Evolutionary conservation across 2,888 invertebrate species (phyloP), one percentile per base, ranked within the genome.

Genomic region (Cyclophora punctaria): DNA sequence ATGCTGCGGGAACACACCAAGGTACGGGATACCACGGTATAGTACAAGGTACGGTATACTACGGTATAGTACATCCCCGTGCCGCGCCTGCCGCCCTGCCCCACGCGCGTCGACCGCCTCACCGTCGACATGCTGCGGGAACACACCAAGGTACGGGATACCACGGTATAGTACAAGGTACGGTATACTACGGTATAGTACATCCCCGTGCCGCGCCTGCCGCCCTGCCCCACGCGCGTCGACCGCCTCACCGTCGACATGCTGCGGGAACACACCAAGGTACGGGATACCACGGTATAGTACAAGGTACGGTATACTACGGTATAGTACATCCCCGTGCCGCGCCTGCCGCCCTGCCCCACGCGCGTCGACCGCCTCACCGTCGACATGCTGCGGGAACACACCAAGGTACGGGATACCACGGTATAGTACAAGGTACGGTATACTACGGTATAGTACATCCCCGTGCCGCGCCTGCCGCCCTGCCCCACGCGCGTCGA

Each of bases 181-280:
- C n/a, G n/a, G n/a, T n/a, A n/a, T n/a, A n/a, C n/a, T n/a, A n/a
- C n/a, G n/a, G n/a, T n/a, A n/a, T n/a, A n/a, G n/a, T n/a, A n/a
- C 55, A 86, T 86, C 6, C 94, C 94, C 57, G 93, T 95, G 55
- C 95, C 95, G n/a, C 84, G 95, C 1, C 87, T 95, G 51, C 94
- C 94, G 47, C 92, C 93, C 2, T 93, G 92, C 65, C 94, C 95
- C 0, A 93, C 94, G 0, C 80, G 95, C 40, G 94, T 95, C 2
- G 95, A 95, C 72, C 80, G 95, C 41, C 90, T 95, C 34, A 92
- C 95, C 34, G 93, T 95, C 2, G 95, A 95, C 69, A 94, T 94
- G 81, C 90, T 94, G 51, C 76, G 95, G 57, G 95, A 95, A 69
- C 94, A 94, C 70, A 92, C 92, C 41, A 94, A 94, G 89, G 91